Conservation (phyloP, 2,113 vertebrate species). For the Notarius lentiginosus region DNA sequence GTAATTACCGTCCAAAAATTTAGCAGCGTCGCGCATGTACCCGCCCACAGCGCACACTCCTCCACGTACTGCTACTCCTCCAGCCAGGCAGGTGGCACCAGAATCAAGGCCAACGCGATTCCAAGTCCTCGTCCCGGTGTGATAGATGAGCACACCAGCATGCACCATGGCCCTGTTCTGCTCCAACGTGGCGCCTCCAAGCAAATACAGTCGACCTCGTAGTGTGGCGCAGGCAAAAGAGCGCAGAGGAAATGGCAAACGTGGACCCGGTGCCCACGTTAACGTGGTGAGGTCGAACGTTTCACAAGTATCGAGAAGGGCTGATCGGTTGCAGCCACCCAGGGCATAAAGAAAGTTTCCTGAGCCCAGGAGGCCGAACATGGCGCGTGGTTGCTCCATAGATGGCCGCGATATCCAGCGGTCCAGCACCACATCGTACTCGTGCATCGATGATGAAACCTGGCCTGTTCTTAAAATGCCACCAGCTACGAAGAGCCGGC, state of each 20-base stretch:
- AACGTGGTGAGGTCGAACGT: constrained; percentile 65
- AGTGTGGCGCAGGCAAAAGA: constrained; percentile 73
- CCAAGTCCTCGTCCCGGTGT: constrained; percentile 75
- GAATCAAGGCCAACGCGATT: constrained; percentile 75
- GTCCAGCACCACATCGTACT: constrained; percentile 76
- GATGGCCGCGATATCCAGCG: constrained; percentile 73
- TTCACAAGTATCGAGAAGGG: constrained; percentile 71
- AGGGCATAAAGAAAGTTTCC: constrained; percentile 74
- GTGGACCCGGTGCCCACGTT: constrained; percentile 55
- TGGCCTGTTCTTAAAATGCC: constrained; percentile 73
- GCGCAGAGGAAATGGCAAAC: constrained; percentile 63
- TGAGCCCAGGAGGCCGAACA: constrained; percentile 76
- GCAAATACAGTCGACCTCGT: constrained; percentile 75
- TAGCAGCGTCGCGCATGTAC: constrained; percentile 76
- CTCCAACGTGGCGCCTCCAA: constrained; percentile 78
- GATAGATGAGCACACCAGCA: constrained; percentile 78
- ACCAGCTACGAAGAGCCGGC: constrained; percentile 77
- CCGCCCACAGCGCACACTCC: constrained; percentile 80
- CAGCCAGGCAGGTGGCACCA: constrained; percentile 75
- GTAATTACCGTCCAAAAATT: constrained; percentile 74
- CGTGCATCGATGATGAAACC: constrained; percentile 74
- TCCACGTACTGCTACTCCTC: constrained; percentile 76
- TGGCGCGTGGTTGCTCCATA: constrained; percentile 71
- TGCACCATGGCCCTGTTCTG: constrained; percentile 77
- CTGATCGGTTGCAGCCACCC: constrained; percentile 75